These are phyloP conservation scores for Artemia franciscana DNA, from an alignment of 1,140 invertebrate species.

Conservation along the genomic window DNA sequence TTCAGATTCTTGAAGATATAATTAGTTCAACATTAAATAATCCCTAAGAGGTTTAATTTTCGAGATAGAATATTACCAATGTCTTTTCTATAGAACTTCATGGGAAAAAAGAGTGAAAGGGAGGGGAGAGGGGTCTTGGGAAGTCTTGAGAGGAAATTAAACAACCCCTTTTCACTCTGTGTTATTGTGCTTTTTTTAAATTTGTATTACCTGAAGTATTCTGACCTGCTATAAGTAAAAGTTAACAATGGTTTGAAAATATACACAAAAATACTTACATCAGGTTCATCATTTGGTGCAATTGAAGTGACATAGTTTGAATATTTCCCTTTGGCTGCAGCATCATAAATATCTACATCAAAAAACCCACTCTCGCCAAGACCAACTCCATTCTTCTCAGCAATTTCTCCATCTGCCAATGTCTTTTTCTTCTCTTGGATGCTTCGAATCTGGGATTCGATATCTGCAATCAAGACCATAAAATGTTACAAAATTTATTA, in stretches of 20 bases:
- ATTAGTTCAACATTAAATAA: no score
- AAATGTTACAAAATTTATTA: no score
- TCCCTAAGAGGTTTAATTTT: no score
- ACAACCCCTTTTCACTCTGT: neutral
- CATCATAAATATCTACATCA: slow-evolving; percentile 82
- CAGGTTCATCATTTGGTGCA: slow-evolving; percentile 70
- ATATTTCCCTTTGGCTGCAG: slow-evolving; percentile 45
- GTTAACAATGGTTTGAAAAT: neutral
- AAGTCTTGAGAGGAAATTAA: neutral
- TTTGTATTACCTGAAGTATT: neutral
- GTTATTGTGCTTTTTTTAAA: slow-evolving; percentile 1
- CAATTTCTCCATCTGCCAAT: slow-evolving; percentile 25
- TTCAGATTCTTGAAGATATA: no score
- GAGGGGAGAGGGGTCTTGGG: neutral
- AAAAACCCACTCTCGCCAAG: slow-evolving; percentile 67
- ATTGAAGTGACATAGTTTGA: slow-evolving; percentile 89
- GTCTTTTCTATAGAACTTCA: no score
- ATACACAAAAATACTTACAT: slow-evolving; percentile 28
- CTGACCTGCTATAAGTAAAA: neutral
- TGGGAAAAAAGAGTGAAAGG: no score
- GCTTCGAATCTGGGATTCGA: slow-evolving; percentile 74
- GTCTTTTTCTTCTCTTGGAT: slow-evolving; percentile 61
- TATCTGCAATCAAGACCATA: slow-evolving; percentile 46
- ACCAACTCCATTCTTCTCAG: slow-evolving; percentile 47
- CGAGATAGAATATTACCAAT: no score